phyloP scores from a whole-genome alignment of 2,888 invertebrate species.

The Chironomus tentans region DNA sequence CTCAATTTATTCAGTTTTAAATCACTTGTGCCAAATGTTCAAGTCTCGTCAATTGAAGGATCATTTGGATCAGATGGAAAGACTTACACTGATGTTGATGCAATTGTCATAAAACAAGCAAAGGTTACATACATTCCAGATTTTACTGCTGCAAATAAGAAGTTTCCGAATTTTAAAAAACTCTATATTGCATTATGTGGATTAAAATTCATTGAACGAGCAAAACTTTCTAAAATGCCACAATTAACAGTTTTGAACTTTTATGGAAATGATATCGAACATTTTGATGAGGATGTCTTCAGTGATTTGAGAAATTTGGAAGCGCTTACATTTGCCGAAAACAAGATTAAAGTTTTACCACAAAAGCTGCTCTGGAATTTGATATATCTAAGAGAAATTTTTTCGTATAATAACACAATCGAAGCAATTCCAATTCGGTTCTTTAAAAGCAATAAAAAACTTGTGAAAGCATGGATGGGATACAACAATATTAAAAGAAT shows the following conservation, averaged over 20 bases:
- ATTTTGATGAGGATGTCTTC: background rate
- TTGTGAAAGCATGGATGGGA: background rate
- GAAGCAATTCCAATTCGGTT: background rate
- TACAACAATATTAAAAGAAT: background rate
- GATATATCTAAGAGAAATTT: background rate
- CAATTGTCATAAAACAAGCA: background rate
- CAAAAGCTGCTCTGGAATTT: background rate
- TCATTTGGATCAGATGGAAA: background rate
- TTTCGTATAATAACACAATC: background rate
- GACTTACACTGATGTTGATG: background rate
- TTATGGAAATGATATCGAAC: background rate
- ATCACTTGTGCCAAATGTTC: background rate
- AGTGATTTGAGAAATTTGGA: background rate
- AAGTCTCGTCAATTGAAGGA: background rate
- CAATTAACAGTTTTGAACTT: background rate
- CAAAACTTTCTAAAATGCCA: background rate
- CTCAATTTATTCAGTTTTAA: background rate
- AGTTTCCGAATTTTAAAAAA: background rate
- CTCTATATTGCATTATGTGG: background rate
- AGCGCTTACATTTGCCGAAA: background rate
- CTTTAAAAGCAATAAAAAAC: background rate
- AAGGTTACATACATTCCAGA: background rate
- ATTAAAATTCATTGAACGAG: background rate
- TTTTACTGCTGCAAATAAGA: background rate
- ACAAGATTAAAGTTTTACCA: background rate